A percentile compares a stretch with the other conserved stretches of the same genome.
Evolutionary conservation across 2,797 vertebrate genomes (phyloP).

Genomic region (Fratercula arctica): DNA sequence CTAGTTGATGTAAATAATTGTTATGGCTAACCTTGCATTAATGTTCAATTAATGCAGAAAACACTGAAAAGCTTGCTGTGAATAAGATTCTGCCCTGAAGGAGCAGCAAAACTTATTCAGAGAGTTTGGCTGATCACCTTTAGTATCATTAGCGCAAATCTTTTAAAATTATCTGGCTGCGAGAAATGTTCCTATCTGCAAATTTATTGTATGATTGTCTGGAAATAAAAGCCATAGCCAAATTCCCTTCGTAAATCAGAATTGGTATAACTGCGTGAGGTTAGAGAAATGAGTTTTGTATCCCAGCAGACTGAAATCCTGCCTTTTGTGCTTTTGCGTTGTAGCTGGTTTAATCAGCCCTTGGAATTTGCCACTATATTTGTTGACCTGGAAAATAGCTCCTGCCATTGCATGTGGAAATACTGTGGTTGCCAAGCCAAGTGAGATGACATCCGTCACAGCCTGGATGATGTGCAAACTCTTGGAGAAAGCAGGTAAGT

Average conservation of each 20-base stretch:
- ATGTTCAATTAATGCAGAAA: background rate
- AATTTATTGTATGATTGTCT: background rate
- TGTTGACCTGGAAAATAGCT: conserved; percentile 97
- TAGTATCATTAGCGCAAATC: background rate
- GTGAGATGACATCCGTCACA: conserved; percentile 96
- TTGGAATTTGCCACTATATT: conserved; percentile 95
- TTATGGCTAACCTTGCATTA: background rate
- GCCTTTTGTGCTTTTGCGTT: background rate
- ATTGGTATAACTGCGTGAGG: background rate
- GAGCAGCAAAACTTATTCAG: background rate
- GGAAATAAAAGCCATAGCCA: background rate
- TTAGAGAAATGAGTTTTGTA: background rate
- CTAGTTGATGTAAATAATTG: background rate
- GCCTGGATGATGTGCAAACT: conserved; percentile 97
- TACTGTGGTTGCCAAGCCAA: conserved; percentile 95
- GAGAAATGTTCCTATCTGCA: background rate
- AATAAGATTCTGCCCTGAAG: background rate
- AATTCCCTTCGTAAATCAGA: background rate
- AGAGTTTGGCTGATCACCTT: background rate
- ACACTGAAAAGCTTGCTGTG: background rate
- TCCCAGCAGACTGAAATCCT: background rate
- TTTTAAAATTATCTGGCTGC: background rate
- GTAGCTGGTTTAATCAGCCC: conserved; percentile 95
- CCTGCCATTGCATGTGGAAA: conserved; percentile 93
- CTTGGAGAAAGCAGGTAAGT: conserved; percentile 87